phyloP scores from a whole-genome alignment of 1,140 invertebrate species.

The Pararge aegeria region DNA sequence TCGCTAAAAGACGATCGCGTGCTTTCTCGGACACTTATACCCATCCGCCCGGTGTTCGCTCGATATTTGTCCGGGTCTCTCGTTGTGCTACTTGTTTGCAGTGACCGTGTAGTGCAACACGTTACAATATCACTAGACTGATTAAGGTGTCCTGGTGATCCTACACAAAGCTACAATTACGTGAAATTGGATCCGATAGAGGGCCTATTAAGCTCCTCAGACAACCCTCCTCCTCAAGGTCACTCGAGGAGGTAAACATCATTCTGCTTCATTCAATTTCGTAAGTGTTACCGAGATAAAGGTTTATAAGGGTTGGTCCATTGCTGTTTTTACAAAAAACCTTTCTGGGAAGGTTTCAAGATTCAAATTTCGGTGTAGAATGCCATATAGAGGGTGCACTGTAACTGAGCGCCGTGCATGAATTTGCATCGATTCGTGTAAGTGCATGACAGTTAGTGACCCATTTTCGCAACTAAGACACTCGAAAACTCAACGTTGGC shows the following conservation, averaged over 20 bases:
- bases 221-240: slow-evolving; percentile 51
- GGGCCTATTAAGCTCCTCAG: slow-evolving; percentile 35
- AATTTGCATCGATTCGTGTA: slow-evolving; percentile 54
- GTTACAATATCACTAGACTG: slow-evolving; percentile 35
- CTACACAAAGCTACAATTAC: slow-evolving; percentile 28
- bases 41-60: slow-evolving; percentile 15
- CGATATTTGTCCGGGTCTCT: slow-evolving; percentile 15
- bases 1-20: slow-evolving; percentile 32
- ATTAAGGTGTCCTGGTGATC: slow-evolving; percentile 29
- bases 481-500: slow-evolving; percentile 57
- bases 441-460: slow-evolving; percentile 68
- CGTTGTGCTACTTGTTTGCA: slow-evolving; percentile 9
- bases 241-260: slow-evolving; percentile 65
- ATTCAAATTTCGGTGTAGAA: slow-evolving; percentile 9
- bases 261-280: slow-evolving; percentile 34
- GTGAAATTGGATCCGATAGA: slow-evolving; percentile 41
- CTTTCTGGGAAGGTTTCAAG: neutral
- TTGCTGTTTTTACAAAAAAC: neutral
- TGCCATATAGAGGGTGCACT: neutral
- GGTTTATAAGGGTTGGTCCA: neutral
- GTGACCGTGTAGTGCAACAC: slow-evolving; percentile 37
- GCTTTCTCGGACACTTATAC: slow-evolving; percentile 27
- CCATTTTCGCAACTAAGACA: slow-evolving; percentile 68
- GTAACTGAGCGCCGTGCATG: slow-evolving; percentile 7
- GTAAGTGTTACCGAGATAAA: neutral